Evolutionary conservation across 2,888 invertebrate species (phyloP).

Genomic region (Hedychridium roseum): DNA sequence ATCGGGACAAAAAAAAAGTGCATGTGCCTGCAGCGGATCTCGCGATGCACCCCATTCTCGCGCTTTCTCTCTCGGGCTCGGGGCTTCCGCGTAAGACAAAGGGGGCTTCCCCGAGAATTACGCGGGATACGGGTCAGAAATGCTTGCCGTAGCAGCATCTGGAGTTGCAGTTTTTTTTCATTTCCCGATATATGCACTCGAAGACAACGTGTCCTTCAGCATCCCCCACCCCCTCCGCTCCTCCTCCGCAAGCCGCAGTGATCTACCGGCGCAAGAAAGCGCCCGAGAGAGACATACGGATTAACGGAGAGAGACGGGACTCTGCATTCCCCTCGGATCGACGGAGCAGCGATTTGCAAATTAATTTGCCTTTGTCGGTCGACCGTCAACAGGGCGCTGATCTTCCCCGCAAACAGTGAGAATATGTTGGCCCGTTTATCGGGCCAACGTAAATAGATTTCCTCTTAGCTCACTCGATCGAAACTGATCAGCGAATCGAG

Average conservation of each 20-base stretch:
- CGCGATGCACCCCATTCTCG: slow-evolving; percentile 41
- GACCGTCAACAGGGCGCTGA: slow-evolving; percentile 20
- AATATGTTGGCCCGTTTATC: background rate
- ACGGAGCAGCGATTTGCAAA: slow-evolving; percentile 31
- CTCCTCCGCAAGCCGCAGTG: too few relatives aligned
- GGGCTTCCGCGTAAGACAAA: slow-evolving; percentile 41
- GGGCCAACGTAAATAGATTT: slow-evolving; percentile 20
- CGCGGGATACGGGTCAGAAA: slow-evolving; percentile 56
- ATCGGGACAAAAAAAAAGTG: slow-evolving; percentile 38
- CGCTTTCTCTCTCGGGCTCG: slow-evolving; percentile 5
- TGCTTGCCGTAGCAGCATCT: slow-evolving; percentile 58
- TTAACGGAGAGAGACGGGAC: background rate
- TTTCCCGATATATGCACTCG: too few relatives aligned
- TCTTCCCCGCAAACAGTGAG: slow-evolving; percentile 29
- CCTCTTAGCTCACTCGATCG: too few relatives aligned
- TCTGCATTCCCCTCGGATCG: slow-evolving; percentile 13
- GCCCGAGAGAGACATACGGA: too few relatives aligned
- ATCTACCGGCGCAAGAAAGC: too few relatives aligned
- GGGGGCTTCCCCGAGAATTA: slow-evolving; percentile 49
- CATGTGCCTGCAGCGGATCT: slow-evolving; percentile 41
- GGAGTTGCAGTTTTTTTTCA: slow-evolving; percentile 59
- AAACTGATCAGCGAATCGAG: too few relatives aligned
- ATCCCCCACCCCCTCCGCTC: too few relatives aligned
- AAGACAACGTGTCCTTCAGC: too few relatives aligned
- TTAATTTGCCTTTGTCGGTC: slow-evolving; percentile 33